Conservation (phyloP, 1,140 invertebrate species). For the Calliopsis andreniformis region DNA sequence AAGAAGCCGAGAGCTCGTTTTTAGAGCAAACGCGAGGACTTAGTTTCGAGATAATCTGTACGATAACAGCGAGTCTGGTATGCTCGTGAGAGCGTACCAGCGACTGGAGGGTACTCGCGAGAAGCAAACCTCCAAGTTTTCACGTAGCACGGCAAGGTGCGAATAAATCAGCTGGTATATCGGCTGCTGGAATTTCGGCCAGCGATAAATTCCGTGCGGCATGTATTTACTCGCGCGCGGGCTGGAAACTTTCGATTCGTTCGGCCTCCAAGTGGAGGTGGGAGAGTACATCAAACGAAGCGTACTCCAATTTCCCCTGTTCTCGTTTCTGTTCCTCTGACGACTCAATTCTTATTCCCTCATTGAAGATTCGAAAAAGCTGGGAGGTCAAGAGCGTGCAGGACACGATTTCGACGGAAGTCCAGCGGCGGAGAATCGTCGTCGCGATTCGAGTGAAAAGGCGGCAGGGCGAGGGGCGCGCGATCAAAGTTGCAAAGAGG, state of each 20-base stretch:
- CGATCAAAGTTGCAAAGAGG: conserved; percentile 36
- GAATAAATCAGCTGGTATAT: conserved; percentile 58
- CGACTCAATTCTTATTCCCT: not conserved
- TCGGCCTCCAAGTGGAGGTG: not conserved
- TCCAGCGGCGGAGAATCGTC: conserved; percentile 2
- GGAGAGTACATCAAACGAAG: conserved; percentile 33
- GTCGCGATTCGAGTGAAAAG: conserved; percentile 29
- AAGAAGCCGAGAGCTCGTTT: too few relatives aligned
- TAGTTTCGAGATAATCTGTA: too few relatives aligned
- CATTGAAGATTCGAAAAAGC: too few relatives aligned
- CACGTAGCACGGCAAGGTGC: conserved; percentile 10
- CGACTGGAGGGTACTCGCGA: conserved; percentile 16
- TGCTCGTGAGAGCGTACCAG: too few relatives aligned
- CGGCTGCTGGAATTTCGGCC: conserved; percentile 51
- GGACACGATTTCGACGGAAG: too few relatives aligned
- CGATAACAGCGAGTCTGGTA: too few relatives aligned
- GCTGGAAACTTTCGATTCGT: conserved; percentile 47
- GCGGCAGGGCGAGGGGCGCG: conserved; percentile 33
- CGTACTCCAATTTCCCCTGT: too few relatives aligned
- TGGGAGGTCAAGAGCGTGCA: too few relatives aligned
- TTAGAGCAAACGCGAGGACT: too few relatives aligned
- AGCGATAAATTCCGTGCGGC: conserved; percentile 56
- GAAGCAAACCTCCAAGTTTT: conserved; percentile 33
- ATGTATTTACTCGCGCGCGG: conserved; percentile 53
- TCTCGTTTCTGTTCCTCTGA: conserved; percentile 34